Base-by-base conservation (phyloP, 2,888 invertebrate genomes). In the Myathropa florea region DNA sequence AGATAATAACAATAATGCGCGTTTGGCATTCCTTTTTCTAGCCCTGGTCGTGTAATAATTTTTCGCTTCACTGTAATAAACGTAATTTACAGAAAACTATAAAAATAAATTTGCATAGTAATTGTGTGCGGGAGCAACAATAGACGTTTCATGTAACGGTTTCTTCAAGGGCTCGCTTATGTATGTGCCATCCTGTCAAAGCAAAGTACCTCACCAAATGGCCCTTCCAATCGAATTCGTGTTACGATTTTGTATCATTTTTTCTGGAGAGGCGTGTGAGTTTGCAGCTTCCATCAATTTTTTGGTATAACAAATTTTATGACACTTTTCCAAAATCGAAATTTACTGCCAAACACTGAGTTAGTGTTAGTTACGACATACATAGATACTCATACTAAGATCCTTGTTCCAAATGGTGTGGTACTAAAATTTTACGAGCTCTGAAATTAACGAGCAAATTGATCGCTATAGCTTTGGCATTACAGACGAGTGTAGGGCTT, bases 41-140 rank as follows among this genome's bases (percentile, higher is more conserved):
- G 55, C 26, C 14, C 10, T 55, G 68, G 21, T 18, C 26, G 30
- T 55, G 55, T 68, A 30, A 68, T 55, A 68, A 68, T 68, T 68
- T 57, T 68, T 55, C 53, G 30, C 55, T 53, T 55, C 30, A 21
- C 6, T 33, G 30, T 68, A 21, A 68, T 33, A 68, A 68, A 55
- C 55, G 68, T 68, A 68, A 68, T 68, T 68, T 68, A 28, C 68
- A 68, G 68, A 68, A 68, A 68, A 68, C 68, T 68, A 68, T 68
- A 55, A 68, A 68, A 68, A 68, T 55, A 68, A 68, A 68, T 68
- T 68, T 68, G 55, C 68, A 55, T 68, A 33, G 68, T 33, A 68
- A 55, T 68, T 55, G 55, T 26, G 64, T 64, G 39, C 24, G 64
- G 64, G 64, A 39, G 30, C 68, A 68, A 68, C 68, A 68, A 55